Evolutionary conservation across 2,797 vertebrate species (phyloP).

Genomic region (Odontamblyopus rebecca): DNA sequence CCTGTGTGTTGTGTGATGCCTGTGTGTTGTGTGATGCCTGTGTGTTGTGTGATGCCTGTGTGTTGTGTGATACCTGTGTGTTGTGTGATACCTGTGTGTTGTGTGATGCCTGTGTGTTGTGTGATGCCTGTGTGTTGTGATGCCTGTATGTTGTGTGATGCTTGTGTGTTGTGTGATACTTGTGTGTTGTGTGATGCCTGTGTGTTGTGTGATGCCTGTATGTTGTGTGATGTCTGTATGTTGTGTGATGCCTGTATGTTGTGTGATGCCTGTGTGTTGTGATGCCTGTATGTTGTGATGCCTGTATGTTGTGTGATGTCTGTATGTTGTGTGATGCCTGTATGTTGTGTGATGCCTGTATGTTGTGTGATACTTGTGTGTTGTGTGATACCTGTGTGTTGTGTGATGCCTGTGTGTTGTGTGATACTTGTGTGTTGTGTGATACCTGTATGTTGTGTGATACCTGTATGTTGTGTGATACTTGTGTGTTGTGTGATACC

Average conservation of each 20-base stretch:
- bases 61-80: slow-evolving; percentile 57
- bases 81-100: background rate
- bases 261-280: slow-evolving; percentile 56
- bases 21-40: background rate
- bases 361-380: no score
- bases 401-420: background rate
- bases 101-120: background rate
- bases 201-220: background rate
- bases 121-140: background rate
- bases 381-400: slow-evolving; percentile 56
- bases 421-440: background rate
- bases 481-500: slow-evolving; percentile 49
- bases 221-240: background rate
- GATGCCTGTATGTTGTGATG: no score
- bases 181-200: slow-evolving; percentile 29
- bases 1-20: background rate
- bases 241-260: no score
- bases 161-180: slow-evolving; percentile 41
- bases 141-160: no score
- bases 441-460: no score
- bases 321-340: background rate
- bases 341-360: no score
- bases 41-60: no score
- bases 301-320: background rate
- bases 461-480: slow-evolving; percentile 17